Evolutionary conservation across 2,888 invertebrate genomes (phyloP).

Genomic region (Apamea epomidion): DNA sequence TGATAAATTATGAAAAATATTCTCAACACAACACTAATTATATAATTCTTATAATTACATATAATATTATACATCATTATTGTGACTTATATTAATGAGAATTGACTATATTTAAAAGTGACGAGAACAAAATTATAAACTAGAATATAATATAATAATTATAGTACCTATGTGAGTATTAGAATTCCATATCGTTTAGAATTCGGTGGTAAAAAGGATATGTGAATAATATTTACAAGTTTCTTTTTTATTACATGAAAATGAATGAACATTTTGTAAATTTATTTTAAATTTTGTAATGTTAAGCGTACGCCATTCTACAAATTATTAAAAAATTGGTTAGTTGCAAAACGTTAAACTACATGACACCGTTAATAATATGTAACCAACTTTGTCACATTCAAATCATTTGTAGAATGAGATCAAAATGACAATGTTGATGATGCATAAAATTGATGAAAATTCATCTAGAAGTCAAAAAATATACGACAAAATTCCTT

Average conservation of each 20-base stretch:
- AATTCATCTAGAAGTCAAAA: conserved; percentile 64
- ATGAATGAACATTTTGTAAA: conserved; percentile 23
- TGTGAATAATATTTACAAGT: conserved; percentile 72
- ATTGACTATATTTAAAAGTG: conserved; percentile 85
- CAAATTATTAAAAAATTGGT: conserved; percentile 9
- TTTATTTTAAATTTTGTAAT: background rate
- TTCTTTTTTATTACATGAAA: conserved; percentile 27
- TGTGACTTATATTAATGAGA: conserved; percentile 75
- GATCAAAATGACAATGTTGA: conserved; percentile 4
- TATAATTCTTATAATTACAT: conserved; percentile 63
- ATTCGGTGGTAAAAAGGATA: conserved; percentile 86
- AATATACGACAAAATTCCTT: conserved; percentile 66
- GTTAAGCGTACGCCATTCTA: conserved; percentile 13
- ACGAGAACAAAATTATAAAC: conserved; percentile 82
- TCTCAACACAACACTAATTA: conserved; percentile 65
- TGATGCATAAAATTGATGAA: conserved; percentile 51
- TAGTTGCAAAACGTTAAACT: too few relatives aligned
- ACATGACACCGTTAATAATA: too few relatives aligned
- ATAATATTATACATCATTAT: conserved; percentile 67
- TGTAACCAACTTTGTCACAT: background rate
- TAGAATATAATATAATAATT: conserved; percentile 44
- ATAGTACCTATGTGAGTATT: conserved; percentile 82
- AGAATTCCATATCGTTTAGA: conserved; percentile 75
- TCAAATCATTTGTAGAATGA: conserved; percentile 2
- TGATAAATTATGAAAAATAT: conserved; percentile 58